Base-by-base conservation (phyloP, 2,797 vertebrate genomes). In the Pristis pectinata region DNA sequence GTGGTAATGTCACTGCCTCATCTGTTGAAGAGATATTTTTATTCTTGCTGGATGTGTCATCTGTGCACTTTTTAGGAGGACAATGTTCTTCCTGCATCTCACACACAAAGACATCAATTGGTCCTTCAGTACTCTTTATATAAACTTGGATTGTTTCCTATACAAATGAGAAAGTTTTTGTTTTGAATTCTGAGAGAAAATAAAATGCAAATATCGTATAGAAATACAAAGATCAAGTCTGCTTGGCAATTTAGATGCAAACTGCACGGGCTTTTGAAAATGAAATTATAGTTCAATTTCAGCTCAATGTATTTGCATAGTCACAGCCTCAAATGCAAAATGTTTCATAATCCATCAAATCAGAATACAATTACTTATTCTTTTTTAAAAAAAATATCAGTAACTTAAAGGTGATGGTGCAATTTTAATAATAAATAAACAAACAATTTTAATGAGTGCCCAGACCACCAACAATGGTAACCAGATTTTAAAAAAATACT, bases 121-220 rank as follows among this genome's bases (percentile, higher is more conserved):
- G 98, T 15, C 98, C 98, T 59, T 96, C 97, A 59, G 97, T 97
- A 89, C 97, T 98, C 95, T 97, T 98, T 95, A 99, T 96, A 0
- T 98, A 98, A n/a, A 99, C 96, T 95, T 98, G 97, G 96, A 99
- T 97, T 13, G 96, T 97, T 94, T 98, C 97, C 98, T 99, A 95
- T n/a, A 76, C 95, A 95, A 95, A 53, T 95, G 15, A 76, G 77
- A 0, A n/a, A 10, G 9, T 24, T 11, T 13, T 79, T 49, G 49
- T 61, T 79, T n/a, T 77, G 22, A 77, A 80, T 82, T 82, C 74
- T 79, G 37, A 80, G 56, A 74, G 13, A n/a, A 22, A 83, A 94
- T 44, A 83, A 56, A 94, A 27, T 79, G 41, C 44, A 76, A 94
- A 93, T 74, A 11, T 49, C 74, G 41, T 2, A 53, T 37, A 41